These are phyloP conservation scores for Chunga burmeisteri DNA, from an alignment of 2,113 vertebrate genomes.

Conservation along the genomic window DNA sequence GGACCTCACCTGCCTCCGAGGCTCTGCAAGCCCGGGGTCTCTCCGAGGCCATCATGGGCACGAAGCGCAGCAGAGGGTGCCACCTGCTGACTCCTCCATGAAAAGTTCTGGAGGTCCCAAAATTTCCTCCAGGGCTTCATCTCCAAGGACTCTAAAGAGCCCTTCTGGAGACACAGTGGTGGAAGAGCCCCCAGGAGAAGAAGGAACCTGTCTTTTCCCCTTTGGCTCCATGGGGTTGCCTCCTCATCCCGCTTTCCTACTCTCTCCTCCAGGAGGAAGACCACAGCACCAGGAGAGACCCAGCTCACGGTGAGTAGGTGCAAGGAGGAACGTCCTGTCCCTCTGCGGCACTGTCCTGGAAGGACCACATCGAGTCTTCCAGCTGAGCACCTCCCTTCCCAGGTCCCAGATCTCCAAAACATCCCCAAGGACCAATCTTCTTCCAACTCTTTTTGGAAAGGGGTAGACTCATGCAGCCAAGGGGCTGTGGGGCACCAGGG, in stretches of 20 bases:
- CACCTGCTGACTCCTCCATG: conserved; percentile 58
- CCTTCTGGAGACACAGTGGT: background rate
- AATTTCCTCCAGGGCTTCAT: background rate
- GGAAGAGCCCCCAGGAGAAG: background rate
- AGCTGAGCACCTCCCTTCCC: background rate
- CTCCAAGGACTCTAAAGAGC: background rate
- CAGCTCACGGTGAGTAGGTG: rapidly evolving
- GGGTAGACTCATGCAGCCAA: background rate
- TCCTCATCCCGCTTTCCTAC: background rate
- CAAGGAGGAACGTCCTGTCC: background rate
- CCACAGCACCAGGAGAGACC: background rate
- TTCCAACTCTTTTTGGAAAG: background rate
- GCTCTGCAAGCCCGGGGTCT: background rate
- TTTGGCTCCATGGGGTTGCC: background rate
- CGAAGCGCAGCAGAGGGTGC: conserved; percentile 60
- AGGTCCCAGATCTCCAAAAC: background rate
- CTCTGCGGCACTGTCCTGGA: background rate
- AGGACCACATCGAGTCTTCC: background rate
- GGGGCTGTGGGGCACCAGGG: background rate
- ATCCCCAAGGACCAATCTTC: background rate
- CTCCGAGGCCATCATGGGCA: background rate
- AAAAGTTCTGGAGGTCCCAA: conserved; percentile 21
- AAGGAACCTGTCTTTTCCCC: background rate
- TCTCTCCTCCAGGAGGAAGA: background rate
- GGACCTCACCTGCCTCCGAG: background rate